A percentile compares a stretch with the other conserved stretches of the same genome.
Conservation (phyloP, 2,113 vertebrate species). For the Orycteropus afer region DNA sequence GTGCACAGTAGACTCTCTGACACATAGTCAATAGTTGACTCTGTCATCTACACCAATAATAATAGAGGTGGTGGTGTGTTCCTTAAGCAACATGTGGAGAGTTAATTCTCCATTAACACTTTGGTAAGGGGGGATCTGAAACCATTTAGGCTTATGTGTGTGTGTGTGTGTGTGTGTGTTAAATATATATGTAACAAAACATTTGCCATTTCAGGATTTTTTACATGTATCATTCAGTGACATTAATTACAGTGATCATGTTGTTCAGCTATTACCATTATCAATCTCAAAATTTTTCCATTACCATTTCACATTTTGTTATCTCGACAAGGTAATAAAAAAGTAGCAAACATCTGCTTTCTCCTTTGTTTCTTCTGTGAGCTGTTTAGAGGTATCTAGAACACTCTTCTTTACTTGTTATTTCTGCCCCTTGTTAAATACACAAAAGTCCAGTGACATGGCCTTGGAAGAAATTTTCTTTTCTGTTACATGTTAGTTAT, state of each 20-base stretch:
- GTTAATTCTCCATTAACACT: too few species aligned
- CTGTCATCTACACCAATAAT: too few species aligned
- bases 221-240: background rate
- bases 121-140: background rate
- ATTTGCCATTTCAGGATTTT: background rate
- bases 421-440: background rate
- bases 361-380: background rate
- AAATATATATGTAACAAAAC: background rate
- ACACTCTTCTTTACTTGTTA: background rate
- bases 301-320: background rate
- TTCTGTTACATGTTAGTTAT: conserved; percentile 3
- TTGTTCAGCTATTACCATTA: background rate
- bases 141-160: background rate
- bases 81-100: background rate
- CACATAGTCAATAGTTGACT: background rate
- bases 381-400: background rate
- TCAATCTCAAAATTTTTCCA: background rate
- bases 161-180: background rate
- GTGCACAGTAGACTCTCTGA: background rate
- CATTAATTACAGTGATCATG: background rate
- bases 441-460: background rate
- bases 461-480: conserved; percentile 15
- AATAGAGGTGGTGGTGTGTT: too few species aligned
- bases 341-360: background rate
- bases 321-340: background rate